Evolutionary conservation across 1,140 invertebrate genomes (phyloP), one percentile per base, ranked within the genome.

Genomic region (Epicauta chinensis): DNA sequence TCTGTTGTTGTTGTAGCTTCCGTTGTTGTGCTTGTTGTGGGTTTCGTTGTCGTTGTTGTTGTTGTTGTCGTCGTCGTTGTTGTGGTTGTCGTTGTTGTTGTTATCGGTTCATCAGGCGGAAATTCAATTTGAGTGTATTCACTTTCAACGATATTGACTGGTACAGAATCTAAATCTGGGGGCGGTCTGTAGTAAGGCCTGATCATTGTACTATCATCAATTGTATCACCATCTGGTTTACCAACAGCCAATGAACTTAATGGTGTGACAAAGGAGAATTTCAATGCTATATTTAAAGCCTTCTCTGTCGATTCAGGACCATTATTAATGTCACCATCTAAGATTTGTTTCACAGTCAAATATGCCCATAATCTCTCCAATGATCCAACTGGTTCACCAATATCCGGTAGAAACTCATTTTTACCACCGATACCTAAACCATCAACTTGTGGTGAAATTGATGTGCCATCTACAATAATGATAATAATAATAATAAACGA

Each of bases 341-440:
- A 7, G 10, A 34, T 34, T 34, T 84, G 78, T 52, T 79, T 76
- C 12, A 85, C 78, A 14, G 77, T 81, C 41, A 84, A 66, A 62
- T 81, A 82, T 2, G 81, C 80, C 81, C 82, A 85, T 32, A 84
- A 66, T 29, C 79, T 72, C 64, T 85, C 81, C 42, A 82, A 66
- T 11, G 72, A 72, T 48, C 29, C 37, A 17, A 53, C 30, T 10
- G 56, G 46, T 17, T 41, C 23, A 16, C 9, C 30, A 23, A 23
- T 23, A 13, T 49, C 29, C 34, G 42, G 35, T 15, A 13, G 15
- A 23, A 23, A 23, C 7, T 23, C 11, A 35, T 30, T 29, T 32
- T 14, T 15, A 36, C 35, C 46, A 3, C 14, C 31, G 4, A 17
- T n/a, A 49, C 16, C 36, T 9, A n/a, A 16, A 7, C 16, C n/a